Evolutionary conservation across 2,113 vertebrate species (phyloP).

Genomic region (Sapayoa aenigma): DNA sequence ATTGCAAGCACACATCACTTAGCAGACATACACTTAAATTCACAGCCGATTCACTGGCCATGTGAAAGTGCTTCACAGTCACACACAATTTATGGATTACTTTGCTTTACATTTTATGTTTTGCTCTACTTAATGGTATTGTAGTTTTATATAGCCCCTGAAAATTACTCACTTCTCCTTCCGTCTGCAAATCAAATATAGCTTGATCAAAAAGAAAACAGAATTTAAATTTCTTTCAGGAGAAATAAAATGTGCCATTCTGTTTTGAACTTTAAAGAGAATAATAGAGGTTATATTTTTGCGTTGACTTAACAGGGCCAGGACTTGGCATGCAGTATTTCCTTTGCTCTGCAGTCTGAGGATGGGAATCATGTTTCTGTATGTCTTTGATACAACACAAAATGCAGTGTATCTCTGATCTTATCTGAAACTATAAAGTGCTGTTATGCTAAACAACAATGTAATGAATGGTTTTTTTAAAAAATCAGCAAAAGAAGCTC

Average conservation of each 20-base stretch:
- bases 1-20: not conserved
- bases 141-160: not conserved
- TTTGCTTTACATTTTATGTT: not conserved
- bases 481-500: not conserved
- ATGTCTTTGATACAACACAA: not conserved
- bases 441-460: constrained; percentile 27
- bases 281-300: not conserved
- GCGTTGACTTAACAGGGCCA: not conserved
- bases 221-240: not conserved
- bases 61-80: not conserved
- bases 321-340: not conserved
- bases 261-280: not conserved
- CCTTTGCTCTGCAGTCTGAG: not conserved
- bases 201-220: not conserved
- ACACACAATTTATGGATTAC: not conserved
- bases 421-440: not conserved
- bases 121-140: not conserved
- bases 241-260: not conserved
- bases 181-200: not conserved
- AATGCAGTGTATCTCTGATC: constrained; percentile 7
- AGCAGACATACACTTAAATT: not conserved
- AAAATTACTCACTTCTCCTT: not conserved
- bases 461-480: not conserved
- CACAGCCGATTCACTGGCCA: not conserved
- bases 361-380: not conserved